Evolutionary conservation across 1,140 invertebrate species (phyloP).

Genomic region (Macrobrachium nipponense): DNA sequence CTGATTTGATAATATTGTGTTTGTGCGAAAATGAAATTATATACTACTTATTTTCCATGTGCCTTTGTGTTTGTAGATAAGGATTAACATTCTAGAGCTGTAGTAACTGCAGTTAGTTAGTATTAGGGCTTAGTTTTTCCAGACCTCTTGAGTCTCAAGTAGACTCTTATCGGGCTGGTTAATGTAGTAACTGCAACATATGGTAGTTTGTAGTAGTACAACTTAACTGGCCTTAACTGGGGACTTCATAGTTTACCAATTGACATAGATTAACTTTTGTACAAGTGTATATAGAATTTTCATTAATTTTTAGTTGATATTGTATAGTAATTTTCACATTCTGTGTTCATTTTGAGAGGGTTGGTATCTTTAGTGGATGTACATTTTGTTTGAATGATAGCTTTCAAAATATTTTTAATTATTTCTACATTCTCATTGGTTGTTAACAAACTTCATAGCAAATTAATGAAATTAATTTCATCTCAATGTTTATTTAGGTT

Average conservation of each 20-base stretch:
- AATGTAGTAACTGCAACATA: too few species aligned
- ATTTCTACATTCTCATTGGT: not conserved
- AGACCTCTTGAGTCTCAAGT: too few species aligned
- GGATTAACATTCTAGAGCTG: too few species aligned
- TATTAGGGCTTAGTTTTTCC: too few species aligned
- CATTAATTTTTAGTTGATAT: not conserved
- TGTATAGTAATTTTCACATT: not conserved
- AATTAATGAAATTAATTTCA: not conserved
- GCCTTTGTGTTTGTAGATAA: too few species aligned
- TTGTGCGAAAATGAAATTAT: too few species aligned
- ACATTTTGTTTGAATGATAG: not conserved
- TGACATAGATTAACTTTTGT: not conserved
- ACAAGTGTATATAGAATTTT: not conserved
- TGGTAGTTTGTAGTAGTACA: too few species aligned
- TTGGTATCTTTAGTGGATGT: not conserved
- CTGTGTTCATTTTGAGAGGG: not conserved
- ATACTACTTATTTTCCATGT: too few species aligned
- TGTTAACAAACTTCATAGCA: not conserved
- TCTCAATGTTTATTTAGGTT: not conserved
- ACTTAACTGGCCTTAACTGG: too few species aligned
- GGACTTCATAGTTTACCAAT: not conserved
- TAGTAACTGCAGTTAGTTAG: too few species aligned
- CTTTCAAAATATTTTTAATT: not conserved
- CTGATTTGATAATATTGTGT: not conserved
- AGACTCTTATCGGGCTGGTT: too few species aligned